A percentile compares a stretch with the other conserved stretches of the same genome.
phyloP scores from a whole-genome alignment of 1,140 invertebrate genomes.

The Drosophila rufa region DNA sequence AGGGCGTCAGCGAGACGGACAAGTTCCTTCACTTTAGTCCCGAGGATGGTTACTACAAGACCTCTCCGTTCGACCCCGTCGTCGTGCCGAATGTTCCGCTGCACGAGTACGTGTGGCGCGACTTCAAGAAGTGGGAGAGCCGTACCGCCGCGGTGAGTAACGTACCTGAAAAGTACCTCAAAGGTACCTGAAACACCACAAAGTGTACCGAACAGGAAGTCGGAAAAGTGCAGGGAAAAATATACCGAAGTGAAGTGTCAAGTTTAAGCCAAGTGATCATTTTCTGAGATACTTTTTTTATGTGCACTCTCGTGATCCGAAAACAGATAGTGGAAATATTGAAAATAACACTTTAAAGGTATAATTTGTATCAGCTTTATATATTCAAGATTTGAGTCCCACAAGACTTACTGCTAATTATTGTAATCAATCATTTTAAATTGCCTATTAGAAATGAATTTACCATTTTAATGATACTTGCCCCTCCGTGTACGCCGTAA shows the following conservation, averaged over 20 bases:
- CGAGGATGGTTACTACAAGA: constrained; percentile 79
- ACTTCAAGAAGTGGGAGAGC: constrained; percentile 87
- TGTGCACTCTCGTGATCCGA: not conserved
- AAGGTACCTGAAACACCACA: not conserved
- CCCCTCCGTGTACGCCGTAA: not conserved
- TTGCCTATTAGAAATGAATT: constrained; percentile 17
- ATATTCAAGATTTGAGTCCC: not conserved
- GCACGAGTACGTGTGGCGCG: constrained; percentile 88
- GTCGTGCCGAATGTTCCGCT: constrained; percentile 86
- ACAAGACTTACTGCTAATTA: not conserved
- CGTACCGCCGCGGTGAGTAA: constrained; percentile 87
- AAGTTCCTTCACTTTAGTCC: constrained; percentile 71
- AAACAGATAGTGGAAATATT: not conserved
- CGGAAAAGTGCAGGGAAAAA: not conserved
- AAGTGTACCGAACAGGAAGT: constrained; percentile 68
- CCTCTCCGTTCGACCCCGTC: constrained; percentile 85
- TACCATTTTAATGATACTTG: not conserved
- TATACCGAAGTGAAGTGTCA: not conserved
- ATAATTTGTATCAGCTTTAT: not conserved
- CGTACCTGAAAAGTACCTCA: constrained; percentile 68
- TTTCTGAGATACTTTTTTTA: not conserved
- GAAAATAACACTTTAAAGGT: not conserved
- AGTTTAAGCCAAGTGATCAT: not conserved
- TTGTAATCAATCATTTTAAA: not conserved
- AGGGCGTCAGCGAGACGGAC: constrained; percentile 64